Conservation (phyloP, 2,113 vertebrate genomes). For the rat (Rattus norvegicus) region GRCr8 NC_086020.1:36426501-36427000, state of each 20-base stretch:
- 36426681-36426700: background rate
- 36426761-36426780: too few species aligned
- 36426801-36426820: fast-evolving
- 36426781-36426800: too few species aligned
- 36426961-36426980: background rate
- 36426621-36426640: background rate
- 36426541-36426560: background rate
- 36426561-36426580: background rate
- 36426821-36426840: fast-evolving
- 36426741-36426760: background rate
- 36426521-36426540: conserved; percentile 27
- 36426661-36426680: background rate
- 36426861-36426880: background rate
- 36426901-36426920: background rate
- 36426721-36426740: too few species aligned
- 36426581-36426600: background rate
- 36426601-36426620: background rate
- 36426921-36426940: background rate
- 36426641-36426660: conserved; percentile 12
- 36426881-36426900: background rate
- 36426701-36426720: background rate
- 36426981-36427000: background rate
- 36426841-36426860: background rate
- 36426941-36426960: background rate
- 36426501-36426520: conserved; percentile 7